Evolutionary conservation across 2,797 vertebrate genomes (phyloP), one percentile per base, ranked within the genome.

Genomic region (Smutsia temminckii): DNA sequence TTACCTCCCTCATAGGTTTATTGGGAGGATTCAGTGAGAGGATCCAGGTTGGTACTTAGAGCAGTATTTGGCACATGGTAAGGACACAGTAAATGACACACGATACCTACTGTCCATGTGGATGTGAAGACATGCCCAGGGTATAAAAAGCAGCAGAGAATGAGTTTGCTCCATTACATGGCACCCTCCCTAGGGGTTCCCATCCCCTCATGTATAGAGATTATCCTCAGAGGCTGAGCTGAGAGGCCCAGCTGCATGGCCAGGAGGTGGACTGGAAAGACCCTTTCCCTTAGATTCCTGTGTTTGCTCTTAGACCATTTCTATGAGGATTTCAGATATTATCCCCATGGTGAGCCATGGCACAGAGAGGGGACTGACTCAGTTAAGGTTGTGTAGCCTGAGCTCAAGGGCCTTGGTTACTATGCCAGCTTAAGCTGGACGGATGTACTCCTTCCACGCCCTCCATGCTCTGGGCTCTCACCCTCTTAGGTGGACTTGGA

Each of bases 401-500:
- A 72, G 69, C 23, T 84, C 66, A 51, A 61, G 75, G 34, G 42
- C 51, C 49, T 53, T 68, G 46, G 68, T 59, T 23, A 17, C 69
- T 7, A 6, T 88, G 85, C 55, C 32, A 49, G 80, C 27, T 57
- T 81, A 53, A 64, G 12, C 59, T 40, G 34, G 78, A 49, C 69
- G 27, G 53, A 32, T 59, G 71, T 78, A 55, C 0, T 4, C 72
- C 63, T 86, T 78, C 83, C 86, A 92, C 27, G 0, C 69, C 78
- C 64, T 92, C 29, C 34, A 11, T 0, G 0, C 25, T 88, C 34
- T 55, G 83, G 83, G 85, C 74, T 13, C 0, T 75, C 46, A 80
- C 69, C 57, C 85, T 95, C 34, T 61, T 96, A 85, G 92, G 92
- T 93, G 84, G 84, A 90, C 46, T 90, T 87, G 69, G 61, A 66